phyloP scores from a whole-genome alignment of 1,140 invertebrate genomes.

The Rhysida immarginata region DNA sequence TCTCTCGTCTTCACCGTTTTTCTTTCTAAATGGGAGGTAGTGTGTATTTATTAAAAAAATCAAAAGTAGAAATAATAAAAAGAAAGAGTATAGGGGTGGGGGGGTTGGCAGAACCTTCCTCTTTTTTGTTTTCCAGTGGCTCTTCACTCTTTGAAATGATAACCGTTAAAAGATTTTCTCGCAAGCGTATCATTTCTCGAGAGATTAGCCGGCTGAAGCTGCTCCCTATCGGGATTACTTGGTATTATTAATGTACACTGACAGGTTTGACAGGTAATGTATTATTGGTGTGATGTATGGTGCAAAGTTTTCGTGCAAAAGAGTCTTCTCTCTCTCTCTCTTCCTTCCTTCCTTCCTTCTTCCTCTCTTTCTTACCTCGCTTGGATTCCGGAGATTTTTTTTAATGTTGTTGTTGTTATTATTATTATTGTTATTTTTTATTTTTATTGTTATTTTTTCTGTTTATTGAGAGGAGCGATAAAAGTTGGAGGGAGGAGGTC shows the following conservation, averaged over 20 bases:
- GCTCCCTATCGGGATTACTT: too few species aligned
- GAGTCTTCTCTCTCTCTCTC: not conserved
- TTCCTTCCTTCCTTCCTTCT: not conserved
- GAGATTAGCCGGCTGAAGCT: not conserved
- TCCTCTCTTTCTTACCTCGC: not conserved
- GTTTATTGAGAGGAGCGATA: not conserved
- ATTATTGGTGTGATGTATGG: not conserved
- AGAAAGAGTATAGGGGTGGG: not conserved
- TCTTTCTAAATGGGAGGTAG: not conserved
- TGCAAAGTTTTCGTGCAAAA: not conserved
- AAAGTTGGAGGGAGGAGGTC: not conserved
- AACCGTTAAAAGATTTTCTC: not conserved
- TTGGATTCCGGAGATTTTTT: too few species aligned
- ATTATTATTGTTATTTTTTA: too few species aligned
- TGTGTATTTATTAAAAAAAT: too few species aligned
- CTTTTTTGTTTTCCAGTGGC: not conserved
- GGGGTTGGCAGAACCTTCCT: not conserved
- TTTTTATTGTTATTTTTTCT: not conserved
- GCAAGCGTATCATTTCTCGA: not conserved
- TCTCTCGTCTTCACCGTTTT: not conserved
- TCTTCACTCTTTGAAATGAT: not conserved
- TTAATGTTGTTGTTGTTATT: too few species aligned
- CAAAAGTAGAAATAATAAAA: too few species aligned
- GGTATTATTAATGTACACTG: too few species aligned
- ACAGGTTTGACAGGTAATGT: not conserved